Evolutionary conservation across 2,797 vertebrate species (phyloP).

Genomic region (Mycteria americana): DNA sequence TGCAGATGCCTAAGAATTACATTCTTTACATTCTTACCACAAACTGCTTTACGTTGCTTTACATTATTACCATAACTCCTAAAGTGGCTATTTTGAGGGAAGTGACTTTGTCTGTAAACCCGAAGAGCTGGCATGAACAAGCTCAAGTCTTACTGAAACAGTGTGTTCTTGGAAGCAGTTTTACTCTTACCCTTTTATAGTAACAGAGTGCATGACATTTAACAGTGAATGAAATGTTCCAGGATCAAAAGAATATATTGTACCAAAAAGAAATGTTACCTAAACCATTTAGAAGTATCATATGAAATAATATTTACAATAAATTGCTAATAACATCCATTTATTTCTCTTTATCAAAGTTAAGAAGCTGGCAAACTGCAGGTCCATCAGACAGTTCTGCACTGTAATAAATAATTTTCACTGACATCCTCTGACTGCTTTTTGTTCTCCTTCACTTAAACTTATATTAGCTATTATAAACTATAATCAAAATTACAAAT

Average conservation of each 20-base stretch:
- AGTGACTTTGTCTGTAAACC: not conserved
- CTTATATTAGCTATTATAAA: not conserved
- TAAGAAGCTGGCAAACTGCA: not conserved
- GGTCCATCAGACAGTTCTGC: not conserved
- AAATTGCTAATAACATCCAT: not conserved
- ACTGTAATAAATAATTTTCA: not conserved
- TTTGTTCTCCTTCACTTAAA: not conserved
- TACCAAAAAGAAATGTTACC: not conserved
- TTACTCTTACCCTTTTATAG: constrained; percentile 13
- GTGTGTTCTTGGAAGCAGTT: constrained; percentile 7
- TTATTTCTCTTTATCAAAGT: not conserved
- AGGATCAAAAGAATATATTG: not conserved
- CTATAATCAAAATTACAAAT: not conserved
- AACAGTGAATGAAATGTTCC: not conserved
- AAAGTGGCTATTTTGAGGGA: not conserved
- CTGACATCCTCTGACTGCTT: not conserved
- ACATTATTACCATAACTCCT: not conserved
- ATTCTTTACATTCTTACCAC: not conserved
- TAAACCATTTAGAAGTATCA: not conserved
- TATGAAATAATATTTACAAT: not conserved
- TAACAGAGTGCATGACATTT: not conserved
- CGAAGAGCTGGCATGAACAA: not conserved
- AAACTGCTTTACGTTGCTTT: not conserved
- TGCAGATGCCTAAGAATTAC: not conserved
- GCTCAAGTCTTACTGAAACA: not conserved